phyloP scores from a whole-genome alignment of 2,888 invertebrate species.

The Urechis unicinctus region DNA sequence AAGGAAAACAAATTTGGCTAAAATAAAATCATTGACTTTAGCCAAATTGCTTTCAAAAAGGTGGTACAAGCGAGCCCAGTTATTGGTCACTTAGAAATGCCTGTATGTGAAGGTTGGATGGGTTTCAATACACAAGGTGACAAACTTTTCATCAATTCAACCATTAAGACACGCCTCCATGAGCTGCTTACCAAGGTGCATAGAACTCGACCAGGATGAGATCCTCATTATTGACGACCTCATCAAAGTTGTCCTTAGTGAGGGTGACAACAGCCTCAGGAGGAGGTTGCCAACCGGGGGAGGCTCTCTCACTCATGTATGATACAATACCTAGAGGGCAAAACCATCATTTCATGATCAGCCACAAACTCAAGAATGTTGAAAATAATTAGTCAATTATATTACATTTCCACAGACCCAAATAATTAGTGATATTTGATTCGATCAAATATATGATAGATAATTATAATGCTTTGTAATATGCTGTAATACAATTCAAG shows the following conservation, averaged over 20 bases:
- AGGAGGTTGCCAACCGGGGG: constrained; percentile 57
- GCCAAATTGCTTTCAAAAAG: too few species aligned
- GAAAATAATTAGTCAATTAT: background rate
- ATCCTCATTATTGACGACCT: constrained; percentile 50
- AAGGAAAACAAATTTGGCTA: too few species aligned
- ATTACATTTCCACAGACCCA: background rate
- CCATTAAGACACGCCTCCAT: background rate
- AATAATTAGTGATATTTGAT: too few species aligned
- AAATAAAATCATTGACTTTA: too few species aligned
- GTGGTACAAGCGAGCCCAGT: too few species aligned
- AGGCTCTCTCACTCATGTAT: constrained; percentile 53
- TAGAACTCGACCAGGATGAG: constrained; percentile 57
- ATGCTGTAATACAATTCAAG: too few species aligned
- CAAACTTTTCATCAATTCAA: background rate
- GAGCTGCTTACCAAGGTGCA: constrained; percentile 55
- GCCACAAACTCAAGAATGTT: background rate
- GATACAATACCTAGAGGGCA: constrained; percentile 41
- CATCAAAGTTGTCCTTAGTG: constrained; percentile 47
- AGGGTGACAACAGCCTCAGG: constrained; percentile 54
- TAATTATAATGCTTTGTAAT: too few species aligned
- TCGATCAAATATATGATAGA: too few species aligned
- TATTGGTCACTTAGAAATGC: background rate
- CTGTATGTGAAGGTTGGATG: too few species aligned
- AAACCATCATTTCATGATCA: background rate
- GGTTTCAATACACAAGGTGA: too few species aligned